Evolutionary conservation across 2,888 invertebrate species (phyloP), one percentile per base, ranked within the genome.

Genomic region (Elysia crispata): DNA sequence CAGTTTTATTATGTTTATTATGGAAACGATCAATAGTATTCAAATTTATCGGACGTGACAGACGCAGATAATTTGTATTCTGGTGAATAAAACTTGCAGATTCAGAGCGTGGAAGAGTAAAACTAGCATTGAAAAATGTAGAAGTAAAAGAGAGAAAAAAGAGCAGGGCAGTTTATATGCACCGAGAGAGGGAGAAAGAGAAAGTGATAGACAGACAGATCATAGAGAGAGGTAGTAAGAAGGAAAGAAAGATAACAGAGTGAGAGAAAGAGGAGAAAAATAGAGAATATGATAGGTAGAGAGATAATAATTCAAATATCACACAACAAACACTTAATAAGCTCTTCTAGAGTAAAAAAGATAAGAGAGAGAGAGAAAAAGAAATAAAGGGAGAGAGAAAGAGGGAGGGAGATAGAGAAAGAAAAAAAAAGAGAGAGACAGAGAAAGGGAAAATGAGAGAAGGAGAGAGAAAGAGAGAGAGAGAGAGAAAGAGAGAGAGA

Each of bases 401-500:
- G 64, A 64, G 30, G 11, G 41, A 30, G 76, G 50, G 64, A 41
- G 64, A 62, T 33, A 74, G 11, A 30, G 41, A 76, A 25, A 74
- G 30, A 57, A 31, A 57, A 57, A 74, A 23, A 57, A 23, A 57
- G 57, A 74, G 60, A 30, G 60, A 57, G 74, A 57, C 23, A 74
- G 30, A 25, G 60, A 18, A 31, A 20, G n/a, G n/a, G 23, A 57
- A 23, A 30, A 28, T 18, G 31, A 28, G 11, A 23, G 31, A 57
- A 23, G 23, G 31, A 33, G n/a, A 60, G 75, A 60, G 33, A 62
- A 23, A 75, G 75, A 60, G 33, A 33, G 66, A 66, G 30, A 62
- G 28, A 66, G 30, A 66, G 64, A 33, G 49, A 66, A 28, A 66
- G 64, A 49, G 64, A 76, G 54, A 33, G 49, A 66, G 66, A 66